These are phyloP conservation scores for Python bivittatus DNA, from an alignment of 2,113 vertebrate genomes.

Conservation along the genomic window DNA sequence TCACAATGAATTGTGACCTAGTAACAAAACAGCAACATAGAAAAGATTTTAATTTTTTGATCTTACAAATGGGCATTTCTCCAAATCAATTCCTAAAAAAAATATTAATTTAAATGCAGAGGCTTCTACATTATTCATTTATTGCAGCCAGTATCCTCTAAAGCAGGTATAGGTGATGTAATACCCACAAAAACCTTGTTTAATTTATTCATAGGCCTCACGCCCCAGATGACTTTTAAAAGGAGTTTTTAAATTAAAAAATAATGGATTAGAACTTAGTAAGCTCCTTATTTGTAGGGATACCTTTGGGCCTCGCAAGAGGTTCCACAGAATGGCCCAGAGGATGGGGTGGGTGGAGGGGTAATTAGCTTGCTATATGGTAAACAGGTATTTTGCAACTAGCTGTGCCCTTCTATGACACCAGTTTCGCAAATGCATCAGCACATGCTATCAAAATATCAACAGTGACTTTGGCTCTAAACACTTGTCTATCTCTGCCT, in stretches of 20 bases:
- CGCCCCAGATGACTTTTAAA: background rate
- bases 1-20: background rate
- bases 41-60: background rate
- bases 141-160: background rate
- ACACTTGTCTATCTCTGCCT: background rate
- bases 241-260: background rate
- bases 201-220: background rate
- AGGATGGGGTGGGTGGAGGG: background rate
- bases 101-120: background rate
- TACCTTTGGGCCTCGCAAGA: background rate
- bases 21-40: background rate
- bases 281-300: background rate
- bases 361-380: background rate
- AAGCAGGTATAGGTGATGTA: background rate
- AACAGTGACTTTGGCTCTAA: background rate
- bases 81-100: background rate
- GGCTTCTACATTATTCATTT: background rate
- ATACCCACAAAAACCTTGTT: too few species aligned
- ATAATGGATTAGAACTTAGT: background rate
- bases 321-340: background rate
- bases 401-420: background rate
- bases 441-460: background rate
- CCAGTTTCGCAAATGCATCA: background rate
- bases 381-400: background rate
- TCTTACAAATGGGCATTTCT: background rate